Conservation (phyloP, 2,113 vertebrate species). For the Eudorcas thomsonii region DNA sequence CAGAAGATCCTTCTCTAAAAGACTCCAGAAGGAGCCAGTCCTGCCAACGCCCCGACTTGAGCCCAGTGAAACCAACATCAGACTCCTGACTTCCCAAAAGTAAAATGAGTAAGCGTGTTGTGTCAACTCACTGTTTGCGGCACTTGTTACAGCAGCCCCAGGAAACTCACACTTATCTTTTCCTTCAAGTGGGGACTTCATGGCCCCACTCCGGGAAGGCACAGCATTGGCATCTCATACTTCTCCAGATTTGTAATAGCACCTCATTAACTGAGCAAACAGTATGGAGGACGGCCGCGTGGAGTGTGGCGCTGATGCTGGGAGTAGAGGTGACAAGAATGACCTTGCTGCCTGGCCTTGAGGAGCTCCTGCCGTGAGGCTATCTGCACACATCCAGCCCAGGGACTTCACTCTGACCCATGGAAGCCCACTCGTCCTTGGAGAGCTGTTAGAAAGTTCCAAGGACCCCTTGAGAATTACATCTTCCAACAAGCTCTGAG, state of each 20-base stretch:
- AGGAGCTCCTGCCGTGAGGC: rapidly evolving
- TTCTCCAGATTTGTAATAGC: neutral
- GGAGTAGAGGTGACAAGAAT: rapidly evolving
- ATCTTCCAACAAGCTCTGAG: neutral
- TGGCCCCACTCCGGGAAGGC: rapidly evolving
- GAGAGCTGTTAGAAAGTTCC: neutral
- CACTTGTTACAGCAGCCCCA: rapidly evolving
- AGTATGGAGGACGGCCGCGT: rapidly evolving
- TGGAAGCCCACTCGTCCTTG: rapidly evolving
- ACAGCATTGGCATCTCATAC: rapidly evolving
- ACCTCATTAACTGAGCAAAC: rapidly evolving
- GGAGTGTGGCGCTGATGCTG: rapidly evolving
- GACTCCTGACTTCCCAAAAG: rapidly evolving
- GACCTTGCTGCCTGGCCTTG: neutral
- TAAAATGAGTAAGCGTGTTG: rapidly evolving
- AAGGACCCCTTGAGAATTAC: neutral
- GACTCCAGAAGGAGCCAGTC: neutral
- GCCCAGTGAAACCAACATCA: neutral
- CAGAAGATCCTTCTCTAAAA: neutral
- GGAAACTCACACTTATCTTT: rapidly evolving
- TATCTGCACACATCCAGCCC: rapidly evolving
- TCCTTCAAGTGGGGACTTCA: rapidly evolving
- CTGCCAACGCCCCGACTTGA: rapidly evolving
- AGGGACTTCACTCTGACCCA: neutral
- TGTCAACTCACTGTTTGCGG: rapidly evolving